Percentiles rank a stretch among this genome's conserved stretches.
These are phyloP conservation scores for Drosophila macrothrix DNA, from an alignment of 2,888 invertebrate species.

Conservation along the genomic window DNA sequence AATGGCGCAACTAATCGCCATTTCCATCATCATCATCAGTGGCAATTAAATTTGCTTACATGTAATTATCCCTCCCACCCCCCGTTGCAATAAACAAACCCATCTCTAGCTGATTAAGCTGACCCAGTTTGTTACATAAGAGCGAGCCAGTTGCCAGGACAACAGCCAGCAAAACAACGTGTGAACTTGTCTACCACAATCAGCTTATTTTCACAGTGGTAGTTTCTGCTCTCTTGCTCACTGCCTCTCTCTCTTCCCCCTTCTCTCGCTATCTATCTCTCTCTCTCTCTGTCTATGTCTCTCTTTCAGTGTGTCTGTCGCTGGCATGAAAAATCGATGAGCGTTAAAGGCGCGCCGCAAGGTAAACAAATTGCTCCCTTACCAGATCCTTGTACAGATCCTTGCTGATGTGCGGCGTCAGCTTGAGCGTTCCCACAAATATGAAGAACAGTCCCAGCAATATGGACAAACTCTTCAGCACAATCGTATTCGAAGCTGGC, in stretches of 20 bases:
- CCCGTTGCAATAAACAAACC: not conserved
- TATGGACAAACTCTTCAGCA: constrained; percentile 95
- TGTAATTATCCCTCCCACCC: not conserved
- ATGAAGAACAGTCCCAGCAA: constrained; percentile 97
- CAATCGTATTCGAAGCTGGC: constrained; percentile 88
- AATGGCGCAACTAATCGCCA: constrained; percentile 57
- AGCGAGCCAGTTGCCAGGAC: constrained; percentile 24
- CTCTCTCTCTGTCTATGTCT: not conserved
- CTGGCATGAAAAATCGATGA: constrained; percentile 53
- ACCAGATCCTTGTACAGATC: constrained; percentile 98
- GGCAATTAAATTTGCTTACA: not conserved
- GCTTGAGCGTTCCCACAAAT: constrained; percentile 96
- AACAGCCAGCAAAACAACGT: constrained; percentile 18
- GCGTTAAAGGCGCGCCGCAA: constrained; percentile 10
- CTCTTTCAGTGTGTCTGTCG: not conserved
- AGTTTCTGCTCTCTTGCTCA: not conserved
- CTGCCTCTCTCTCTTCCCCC: not conserved
- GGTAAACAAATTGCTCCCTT: constrained; percentile 84
- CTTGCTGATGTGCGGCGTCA: constrained; percentile 95
- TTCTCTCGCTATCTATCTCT: not conserved
- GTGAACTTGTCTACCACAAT: constrained; percentile 10
- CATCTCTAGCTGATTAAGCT: constrained; percentile 8
- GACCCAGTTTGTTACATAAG: constrained; percentile 50
- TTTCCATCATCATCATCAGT: constrained; percentile 42
- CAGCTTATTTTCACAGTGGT: constrained; percentile 1